Evolutionary conservation across 2,113 vertebrate genomes (phyloP).

Genomic region (Struthidea cinerea): DNA sequence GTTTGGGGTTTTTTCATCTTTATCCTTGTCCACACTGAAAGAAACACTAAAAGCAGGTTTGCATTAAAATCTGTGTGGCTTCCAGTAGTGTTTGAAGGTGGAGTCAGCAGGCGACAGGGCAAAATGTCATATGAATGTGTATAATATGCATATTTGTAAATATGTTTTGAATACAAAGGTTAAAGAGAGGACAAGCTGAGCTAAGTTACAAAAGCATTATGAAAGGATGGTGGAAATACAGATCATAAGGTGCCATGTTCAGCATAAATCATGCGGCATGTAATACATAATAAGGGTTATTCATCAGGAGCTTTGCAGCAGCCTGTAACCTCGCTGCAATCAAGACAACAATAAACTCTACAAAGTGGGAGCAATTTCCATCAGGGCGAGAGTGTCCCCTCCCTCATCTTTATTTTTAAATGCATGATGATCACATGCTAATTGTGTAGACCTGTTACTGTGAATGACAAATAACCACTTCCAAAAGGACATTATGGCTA

Average conservation of each 20-base stretch:
- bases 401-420: constrained; percentile 32
- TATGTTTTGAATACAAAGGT: constrained; percentile 20
- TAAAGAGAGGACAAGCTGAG: constrained; percentile 49
- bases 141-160: constrained; percentile 60
- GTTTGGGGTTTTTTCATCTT: not conserved
- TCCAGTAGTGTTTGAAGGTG: not conserved
- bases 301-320: not conserved
- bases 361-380: constrained; percentile 20
- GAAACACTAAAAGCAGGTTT: not conserved
- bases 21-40: not conserved
- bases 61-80: not conserved
- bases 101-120: not conserved
- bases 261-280: constrained; percentile 17
- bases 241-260: constrained; percentile 58
- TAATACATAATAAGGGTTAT: constrained; percentile 54
- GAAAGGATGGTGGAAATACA: not conserved
- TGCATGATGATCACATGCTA: constrained; percentile 28
- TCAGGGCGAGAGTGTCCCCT: not conserved
- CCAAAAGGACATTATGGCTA: constrained; percentile 38
- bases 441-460: constrained; percentile 48
- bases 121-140: not conserved
- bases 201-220: constrained; percentile 22
- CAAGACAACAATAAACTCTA: constrained; percentile 47
- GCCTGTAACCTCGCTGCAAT: constrained; percentile 47
- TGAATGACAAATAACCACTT: constrained; percentile 52